These are phyloP conservation scores for Myiopsitta monachus DNA, from an alignment of 2,113 vertebrate species.

Conservation along the genomic window DNA sequence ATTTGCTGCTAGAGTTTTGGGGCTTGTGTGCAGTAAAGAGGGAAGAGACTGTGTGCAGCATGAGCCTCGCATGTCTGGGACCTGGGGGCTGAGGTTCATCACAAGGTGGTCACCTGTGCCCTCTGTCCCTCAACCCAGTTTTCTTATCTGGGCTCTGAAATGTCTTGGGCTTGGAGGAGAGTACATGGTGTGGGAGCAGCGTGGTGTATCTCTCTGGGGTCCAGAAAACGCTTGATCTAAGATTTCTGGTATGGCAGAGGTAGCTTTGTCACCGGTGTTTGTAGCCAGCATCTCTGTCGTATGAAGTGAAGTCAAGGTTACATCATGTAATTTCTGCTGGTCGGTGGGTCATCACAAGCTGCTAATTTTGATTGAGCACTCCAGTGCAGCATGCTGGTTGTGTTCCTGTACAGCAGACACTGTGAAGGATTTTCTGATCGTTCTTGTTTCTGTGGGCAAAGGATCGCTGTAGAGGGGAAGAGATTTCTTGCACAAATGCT, in stretches of 20 bases:
- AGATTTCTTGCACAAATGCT: not conserved
- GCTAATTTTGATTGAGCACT: not conserved
- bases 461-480: not conserved
- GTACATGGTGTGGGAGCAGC: not conserved
- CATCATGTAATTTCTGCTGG: not conserved
- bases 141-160: not conserved
- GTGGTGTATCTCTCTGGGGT: fast-evolving
- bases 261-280: not conserved
- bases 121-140: not conserved
- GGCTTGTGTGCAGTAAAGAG: not conserved
- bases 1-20: not conserved
- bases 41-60: fast-evolving
- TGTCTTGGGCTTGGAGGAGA: not conserved
- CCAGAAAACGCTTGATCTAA: not conserved
- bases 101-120: fast-evolving
- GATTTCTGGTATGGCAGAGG: not conserved
- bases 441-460: not conserved
- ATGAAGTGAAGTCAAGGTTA: not conserved
- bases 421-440: not conserved
- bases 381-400: not conserved
- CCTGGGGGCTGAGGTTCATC: not conserved
- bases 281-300: not conserved
- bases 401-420: not conserved
- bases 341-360: not conserved
- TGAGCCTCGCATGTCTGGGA: fast-evolving